Conservation (phyloP, 2,797 vertebrate genomes). For the Manis javanica region DNA sequence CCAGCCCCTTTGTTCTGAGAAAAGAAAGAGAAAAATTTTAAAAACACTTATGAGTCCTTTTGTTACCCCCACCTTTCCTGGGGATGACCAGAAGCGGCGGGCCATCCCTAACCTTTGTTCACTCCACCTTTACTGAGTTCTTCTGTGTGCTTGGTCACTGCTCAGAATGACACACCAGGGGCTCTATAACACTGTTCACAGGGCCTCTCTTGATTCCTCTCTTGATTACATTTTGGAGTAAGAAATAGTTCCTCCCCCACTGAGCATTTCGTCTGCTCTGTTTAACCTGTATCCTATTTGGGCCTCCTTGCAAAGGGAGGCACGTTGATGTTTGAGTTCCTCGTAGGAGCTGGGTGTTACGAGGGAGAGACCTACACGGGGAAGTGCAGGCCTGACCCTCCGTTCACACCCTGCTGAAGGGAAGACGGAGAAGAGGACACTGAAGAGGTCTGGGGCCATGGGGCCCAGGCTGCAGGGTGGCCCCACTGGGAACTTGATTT, state of each 20-base stretch:
- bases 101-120: not conserved
- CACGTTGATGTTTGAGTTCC: not conserved
- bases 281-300: not conserved
- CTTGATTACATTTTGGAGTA: not conserved
- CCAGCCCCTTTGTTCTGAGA: not conserved
- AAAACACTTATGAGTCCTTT: not conserved
- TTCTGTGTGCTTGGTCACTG: rapidly evolving
- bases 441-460: rapidly evolving
- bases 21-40: not conserved
- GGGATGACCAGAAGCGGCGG: not conserved
- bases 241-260: not conserved
- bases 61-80: not conserved
- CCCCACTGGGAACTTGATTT: not conserved
- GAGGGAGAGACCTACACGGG: not conserved
- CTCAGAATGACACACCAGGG: not conserved
- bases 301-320: not conserved
- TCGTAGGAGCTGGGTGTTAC: not conserved
- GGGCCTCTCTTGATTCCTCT: not conserved
- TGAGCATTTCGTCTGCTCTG: not conserved
- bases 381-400: not conserved
- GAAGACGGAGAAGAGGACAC: not conserved
- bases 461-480: not conserved
- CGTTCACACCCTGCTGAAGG: not conserved
- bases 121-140: not conserved
- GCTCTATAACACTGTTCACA: no score